Percentiles rank a stretch among this genome's conserved stretches.
Evolutionary conservation across 2,888 invertebrate genomes (phyloP).

Genomic region (Aphidius colemani): DNA sequence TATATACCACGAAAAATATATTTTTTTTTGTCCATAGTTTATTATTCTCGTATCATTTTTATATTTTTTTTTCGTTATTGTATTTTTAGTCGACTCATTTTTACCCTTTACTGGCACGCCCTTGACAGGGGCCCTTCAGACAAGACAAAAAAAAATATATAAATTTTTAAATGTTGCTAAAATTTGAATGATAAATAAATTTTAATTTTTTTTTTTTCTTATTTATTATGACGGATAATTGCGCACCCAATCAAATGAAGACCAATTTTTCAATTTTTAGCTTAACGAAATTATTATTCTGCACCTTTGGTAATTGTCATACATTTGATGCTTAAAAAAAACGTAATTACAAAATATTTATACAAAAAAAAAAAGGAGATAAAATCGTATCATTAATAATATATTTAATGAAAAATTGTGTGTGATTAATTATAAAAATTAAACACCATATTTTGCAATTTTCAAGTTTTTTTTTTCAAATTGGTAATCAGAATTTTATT

Average conservation of each 20-base stretch:
- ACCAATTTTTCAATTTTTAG: no score
- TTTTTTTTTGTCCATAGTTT: slow-evolving; percentile 9
- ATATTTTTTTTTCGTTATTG: slow-evolving; percentile 23
- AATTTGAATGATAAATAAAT: neutral
- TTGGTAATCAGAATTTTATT: slow-evolving; percentile 20
- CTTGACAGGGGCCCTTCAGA: slow-evolving; percentile 11
- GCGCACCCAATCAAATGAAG: neutral
- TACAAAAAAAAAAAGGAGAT: no score
- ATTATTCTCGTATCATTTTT: neutral
- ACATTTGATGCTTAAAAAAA: no score
- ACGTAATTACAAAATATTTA: no score
- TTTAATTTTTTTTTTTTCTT: neutral
- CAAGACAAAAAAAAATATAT: slow-evolving; percentile 11
- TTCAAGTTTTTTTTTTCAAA: neutral
- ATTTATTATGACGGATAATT: neutral
- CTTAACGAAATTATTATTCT: no score
- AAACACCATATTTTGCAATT: neutral
- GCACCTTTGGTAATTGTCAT: no score
- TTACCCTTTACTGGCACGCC: slow-evolving; percentile 22
- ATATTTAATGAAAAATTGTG: no score
- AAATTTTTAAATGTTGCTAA: neutral
- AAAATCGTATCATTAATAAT: no score
- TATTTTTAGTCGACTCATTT: slow-evolving; percentile 26
- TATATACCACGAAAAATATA: neutral
- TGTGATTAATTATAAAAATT: neutral